A percentile compares a stretch with the other conserved stretches of the same genome.
phyloP scores from a whole-genome alignment of 2,797 vertebrate genomes.

The Macropodus opercularis region DNA sequence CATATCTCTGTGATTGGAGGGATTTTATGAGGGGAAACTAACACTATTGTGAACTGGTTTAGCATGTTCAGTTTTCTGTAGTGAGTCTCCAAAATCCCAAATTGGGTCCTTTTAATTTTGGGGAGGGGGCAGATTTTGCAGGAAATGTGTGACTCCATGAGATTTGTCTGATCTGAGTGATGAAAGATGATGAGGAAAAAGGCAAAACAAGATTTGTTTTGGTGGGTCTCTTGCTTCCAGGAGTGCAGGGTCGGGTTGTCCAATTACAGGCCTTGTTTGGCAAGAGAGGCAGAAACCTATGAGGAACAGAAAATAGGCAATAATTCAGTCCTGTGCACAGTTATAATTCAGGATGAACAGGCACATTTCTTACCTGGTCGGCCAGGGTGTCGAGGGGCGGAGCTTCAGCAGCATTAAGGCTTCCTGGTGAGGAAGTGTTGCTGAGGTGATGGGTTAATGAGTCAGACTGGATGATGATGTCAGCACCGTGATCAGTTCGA shows the following conservation, averaged over 20 bases:
- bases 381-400: slow-evolving; percentile 88
- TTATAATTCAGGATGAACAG: background rate
- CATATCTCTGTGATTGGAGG: slow-evolving; percentile 24
- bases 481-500: slow-evolving; percentile 92
- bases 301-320: background rate
- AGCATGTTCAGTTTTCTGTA: background rate
- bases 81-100: too few species aligned
- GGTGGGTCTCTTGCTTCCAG: slow-evolving; percentile 43
- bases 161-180: slow-evolving; percentile 15
- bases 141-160: slow-evolving; percentile 7
- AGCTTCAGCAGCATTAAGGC: slow-evolving; percentile 88
- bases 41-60: background rate
- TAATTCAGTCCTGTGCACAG: background rate
- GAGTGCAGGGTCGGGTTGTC: slow-evolving; percentile 11
- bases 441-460: slow-evolving; percentile 87
- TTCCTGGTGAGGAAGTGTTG: slow-evolving; percentile 88
- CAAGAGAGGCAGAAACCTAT: slow-evolving; percentile 88
- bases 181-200: slow-evolving; percentile 10
- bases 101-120: too few species aligned
- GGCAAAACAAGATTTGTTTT: slow-evolving; percentile 2
- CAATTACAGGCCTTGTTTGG: slow-evolving; percentile 94
- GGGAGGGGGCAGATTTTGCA: too few species aligned
- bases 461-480: slow-evolving; percentile 87
- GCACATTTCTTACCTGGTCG: slow-evolving; percentile 73
- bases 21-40: slow-evolving; percentile 26